Evolutionary conservation across 2,888 invertebrate genomes (phyloP), one percentile per base, ranked within the genome.

Genomic region (Macrophya alboannulata): DNA sequence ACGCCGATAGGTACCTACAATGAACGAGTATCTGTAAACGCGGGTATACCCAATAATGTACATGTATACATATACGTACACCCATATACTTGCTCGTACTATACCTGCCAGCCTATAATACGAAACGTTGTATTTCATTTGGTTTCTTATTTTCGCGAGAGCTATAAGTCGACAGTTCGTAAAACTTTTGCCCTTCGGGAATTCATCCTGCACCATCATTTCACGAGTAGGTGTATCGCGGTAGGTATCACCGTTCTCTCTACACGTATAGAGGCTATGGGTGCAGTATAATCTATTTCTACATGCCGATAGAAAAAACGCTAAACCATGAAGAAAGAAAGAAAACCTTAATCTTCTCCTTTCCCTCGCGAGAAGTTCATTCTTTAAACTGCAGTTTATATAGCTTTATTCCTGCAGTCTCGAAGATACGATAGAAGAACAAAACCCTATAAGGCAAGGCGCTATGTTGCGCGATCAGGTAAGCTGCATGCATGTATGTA

Each of bases 401-500:
- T 31, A 31, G 31, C 31, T 31, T 31, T 31, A 31, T 31, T 10
- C 62, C 9, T 62, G 25, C n/a, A n/a, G n/a, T 1, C 9, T 10
- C 25, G 62, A 10, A 12, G 4, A 4, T 12, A 48, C 9, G 48
- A 48, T 10, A 62, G 62, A 25, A 62, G 25, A 62, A 25, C 21
- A 62, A 59, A 31, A 15, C 48, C 4, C 48, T 84, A 37, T 17
- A 71, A 85, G 72, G 15, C 37, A 25, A 76, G 59, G 71, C 91
- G 91, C 92, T 92, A 92, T 92, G 91, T 92, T 92, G 92, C 89
- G 86, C 89, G 86, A 86, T 90, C 88, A 87, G 87, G 87, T 87
- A 91, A 90, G 91, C 90, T 90, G 90, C 91, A 89, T 90, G 21
- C 37, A 55, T 9, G 2, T n/a, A 15, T 45, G 43, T 45, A 48